Evolutionary conservation across 2,113 vertebrate species (phyloP).

Genomic region (Collichthys lucidus): DNA sequence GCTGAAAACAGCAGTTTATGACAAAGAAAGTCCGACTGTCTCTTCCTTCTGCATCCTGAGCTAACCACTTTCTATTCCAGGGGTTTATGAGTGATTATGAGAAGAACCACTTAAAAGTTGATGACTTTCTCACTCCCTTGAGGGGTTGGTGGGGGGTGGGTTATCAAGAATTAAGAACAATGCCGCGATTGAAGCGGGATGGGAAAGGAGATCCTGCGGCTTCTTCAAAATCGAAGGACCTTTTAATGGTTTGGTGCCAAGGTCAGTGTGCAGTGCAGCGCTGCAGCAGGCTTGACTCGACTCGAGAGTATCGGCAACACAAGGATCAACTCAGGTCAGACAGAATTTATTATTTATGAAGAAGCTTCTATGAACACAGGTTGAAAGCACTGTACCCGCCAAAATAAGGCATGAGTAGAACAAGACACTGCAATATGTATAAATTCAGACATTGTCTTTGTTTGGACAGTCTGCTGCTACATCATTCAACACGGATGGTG

Average conservation of each 20-base stretch:
- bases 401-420: constrained; percentile 1
- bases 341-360: constrained; percentile 26
- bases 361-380: background rate
- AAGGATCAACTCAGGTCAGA: constrained; percentile 14
- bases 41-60: background rate
- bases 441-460: constrained; percentile 23
- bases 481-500: constrained; percentile 35
- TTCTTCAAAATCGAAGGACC: constrained; percentile 4
- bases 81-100: constrained; percentile 33
- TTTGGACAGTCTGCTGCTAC: constrained; percentile 33
- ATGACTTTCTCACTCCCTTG: constrained; percentile 35
- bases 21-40: background rate
- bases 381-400: background rate
- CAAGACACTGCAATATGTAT: background rate
- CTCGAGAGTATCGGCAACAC: background rate
- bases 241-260: constrained; percentile 33
- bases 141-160: background rate
- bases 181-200: background rate
- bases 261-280: constrained; percentile 35
- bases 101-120: constrained; percentile 21
- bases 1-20: constrained; percentile 3
- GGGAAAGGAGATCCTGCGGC: background rate
- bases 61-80: background rate
- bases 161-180: constrained; percentile 28
- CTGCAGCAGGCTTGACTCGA: constrained; percentile 1